phyloP scores from a whole-genome alignment of 1,140 invertebrate genomes.

The Ostrea edulis region DNA sequence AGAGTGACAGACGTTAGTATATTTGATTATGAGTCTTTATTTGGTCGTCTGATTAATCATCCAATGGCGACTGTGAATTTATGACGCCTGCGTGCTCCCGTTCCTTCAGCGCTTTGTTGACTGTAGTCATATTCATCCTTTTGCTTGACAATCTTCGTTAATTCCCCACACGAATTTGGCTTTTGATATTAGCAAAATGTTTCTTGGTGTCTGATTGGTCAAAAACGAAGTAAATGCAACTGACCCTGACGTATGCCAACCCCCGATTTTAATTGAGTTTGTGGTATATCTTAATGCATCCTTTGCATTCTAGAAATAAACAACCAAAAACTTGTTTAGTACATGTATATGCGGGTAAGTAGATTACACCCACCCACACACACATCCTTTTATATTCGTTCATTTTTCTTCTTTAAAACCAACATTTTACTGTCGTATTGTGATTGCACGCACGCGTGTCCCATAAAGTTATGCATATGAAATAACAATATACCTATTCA shows the following conservation, averaged over 20 bases:
- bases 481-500: no score
- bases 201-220: conserved; percentile 4
- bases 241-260: conserved; percentile 4
- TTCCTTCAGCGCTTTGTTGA: conserved; percentile 2
- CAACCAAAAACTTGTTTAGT: background rate
- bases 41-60: conserved; percentile 37
- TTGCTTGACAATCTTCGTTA: background rate
- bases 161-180: conserved; percentile 19
- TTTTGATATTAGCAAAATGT: background rate
- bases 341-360: no score
- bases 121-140: background rate
- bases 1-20: conserved; percentile 1
- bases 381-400: no score
- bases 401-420: no score
- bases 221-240: background rate
- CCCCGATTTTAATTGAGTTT: conserved; percentile 5
- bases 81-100: conserved; percentile 17
- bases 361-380: no score
- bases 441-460: background rate
- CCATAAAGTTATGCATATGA: background rate
- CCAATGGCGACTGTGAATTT: conserved; percentile 26
- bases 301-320: background rate
- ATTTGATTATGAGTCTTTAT: conserved; percentile 38
- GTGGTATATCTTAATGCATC: background rate
- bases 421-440: background rate